These are phyloP conservation scores for Drosophila nebulosa DNA, from an alignment of 1,140 invertebrate species.

Conservation along the genomic window DNA sequence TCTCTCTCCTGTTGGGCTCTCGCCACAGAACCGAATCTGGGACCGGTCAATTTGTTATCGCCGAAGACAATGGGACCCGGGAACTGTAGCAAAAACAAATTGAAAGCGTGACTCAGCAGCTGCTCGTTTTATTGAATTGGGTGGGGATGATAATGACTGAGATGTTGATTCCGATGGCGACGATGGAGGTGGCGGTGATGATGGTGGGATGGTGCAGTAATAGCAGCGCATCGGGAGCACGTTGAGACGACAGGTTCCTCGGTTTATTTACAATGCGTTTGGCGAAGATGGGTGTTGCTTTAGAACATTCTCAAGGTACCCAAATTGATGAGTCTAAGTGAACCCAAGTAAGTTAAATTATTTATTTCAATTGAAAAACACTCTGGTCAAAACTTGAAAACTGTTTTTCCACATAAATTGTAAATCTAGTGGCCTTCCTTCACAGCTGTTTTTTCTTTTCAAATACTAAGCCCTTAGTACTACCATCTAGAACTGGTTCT, in stretches of 20 bases:
- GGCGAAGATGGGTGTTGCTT: no score
- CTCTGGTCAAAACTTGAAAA: slow-evolving; percentile 29
- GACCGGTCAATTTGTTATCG: neutral
- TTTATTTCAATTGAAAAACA: slow-evolving; percentile 27
- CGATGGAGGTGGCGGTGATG: neutral
- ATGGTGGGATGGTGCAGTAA: neutral
- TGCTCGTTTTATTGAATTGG: neutral
- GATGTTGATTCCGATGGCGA: neutral
- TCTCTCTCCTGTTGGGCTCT: neutral
- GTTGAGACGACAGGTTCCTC: neutral
- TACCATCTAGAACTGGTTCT: neutral
- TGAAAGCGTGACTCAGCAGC: slow-evolving; percentile 6
- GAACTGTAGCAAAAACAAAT: slow-evolving; percentile 2
- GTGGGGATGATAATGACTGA: neutral
- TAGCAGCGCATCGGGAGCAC: neutral
- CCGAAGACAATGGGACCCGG: neutral
- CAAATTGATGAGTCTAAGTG: neutral
- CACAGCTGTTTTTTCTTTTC: slow-evolving; percentile 34
- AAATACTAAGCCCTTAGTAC: neutral
- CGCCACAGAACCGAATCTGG: neutral
- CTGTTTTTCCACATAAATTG: slow-evolving; percentile 37
- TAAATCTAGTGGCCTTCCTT: slow-evolving; percentile 43
- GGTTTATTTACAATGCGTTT: neutral
- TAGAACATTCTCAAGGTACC: neutral
- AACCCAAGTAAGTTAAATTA: neutral